phyloP scores from a whole-genome alignment of 2,113 vertebrate genomes.

The Rousettus leschenaultii region DNA sequence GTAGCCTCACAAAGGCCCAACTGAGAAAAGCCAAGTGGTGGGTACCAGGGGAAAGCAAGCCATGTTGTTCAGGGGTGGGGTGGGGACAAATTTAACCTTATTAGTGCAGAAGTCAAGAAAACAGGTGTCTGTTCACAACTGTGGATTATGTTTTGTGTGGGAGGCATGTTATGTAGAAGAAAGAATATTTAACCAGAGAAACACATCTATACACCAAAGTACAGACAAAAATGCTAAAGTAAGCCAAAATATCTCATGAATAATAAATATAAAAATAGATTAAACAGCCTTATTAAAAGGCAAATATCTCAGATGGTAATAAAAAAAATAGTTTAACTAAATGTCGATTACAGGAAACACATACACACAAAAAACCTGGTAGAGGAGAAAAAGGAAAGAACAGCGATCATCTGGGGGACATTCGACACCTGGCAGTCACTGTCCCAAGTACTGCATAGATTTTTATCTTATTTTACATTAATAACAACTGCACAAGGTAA shows the following conservation, averaged over 20 bases:
- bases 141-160: no score
- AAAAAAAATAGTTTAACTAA: not conserved
- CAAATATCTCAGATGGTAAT: not conserved
- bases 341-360: not conserved
- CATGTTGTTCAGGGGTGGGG: fast-evolving
- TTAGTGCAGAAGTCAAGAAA: not conserved
- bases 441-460: not conserved
- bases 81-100: not conserved
- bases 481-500: not conserved
- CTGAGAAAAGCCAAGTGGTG: not conserved
- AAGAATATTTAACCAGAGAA: not conserved
- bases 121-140: fast-evolving
- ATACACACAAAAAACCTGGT: not conserved
- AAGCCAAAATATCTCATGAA: not conserved
- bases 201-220: not conserved
- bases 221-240: not conserved
- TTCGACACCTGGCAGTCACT: not conserved
- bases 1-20: no score
- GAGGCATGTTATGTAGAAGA: not conserved
- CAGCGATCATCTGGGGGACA: no score
- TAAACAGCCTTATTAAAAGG: not conserved
- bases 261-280: not conserved
- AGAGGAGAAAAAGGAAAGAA: not conserved
- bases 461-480: not conserved
- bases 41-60: not conserved